These are phyloP conservation scores for Leptopilina clavipes DNA, from an alignment of 1,140 invertebrate genomes.

Conservation along the genomic window DNA sequence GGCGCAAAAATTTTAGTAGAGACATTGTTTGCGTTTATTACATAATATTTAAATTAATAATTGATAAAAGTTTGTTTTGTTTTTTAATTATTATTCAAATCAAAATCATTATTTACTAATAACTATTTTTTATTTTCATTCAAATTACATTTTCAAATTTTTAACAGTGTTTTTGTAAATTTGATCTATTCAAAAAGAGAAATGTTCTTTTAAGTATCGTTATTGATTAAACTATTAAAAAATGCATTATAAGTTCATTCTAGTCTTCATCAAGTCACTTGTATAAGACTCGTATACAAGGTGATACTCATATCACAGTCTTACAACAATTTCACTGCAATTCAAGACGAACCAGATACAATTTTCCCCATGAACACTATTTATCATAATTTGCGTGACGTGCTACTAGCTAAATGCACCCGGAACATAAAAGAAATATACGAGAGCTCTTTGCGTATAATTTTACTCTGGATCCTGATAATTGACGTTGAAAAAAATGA, in stretches of 20 bases:
- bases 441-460: background rate
- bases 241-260: background rate
- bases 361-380: slow-evolving; percentile 17
- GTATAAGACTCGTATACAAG: background rate
- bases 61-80: no score
- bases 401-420: background rate
- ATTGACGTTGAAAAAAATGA: slow-evolving; percentile 9
- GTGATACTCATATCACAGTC: background rate
- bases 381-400: slow-evolving; percentile 15
- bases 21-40: no score
- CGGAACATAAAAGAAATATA: background rate
- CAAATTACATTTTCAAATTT: no score
- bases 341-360: background rate
- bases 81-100: no score
- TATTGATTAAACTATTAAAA: background rate
- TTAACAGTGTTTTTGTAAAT: no score
- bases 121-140: no score
- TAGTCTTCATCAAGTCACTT: background rate
- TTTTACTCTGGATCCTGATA: slow-evolving; percentile 4
- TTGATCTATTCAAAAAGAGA: background rate
- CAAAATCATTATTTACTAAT: no score
- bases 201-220: background rate
- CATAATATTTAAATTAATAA: no score
- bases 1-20: no score
- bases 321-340: slow-evolving; percentile 6